Percentiles rank a stretch among this genome's conserved stretches.
These are phyloP conservation scores for Copidosoma floridanum DNA, from an alignment of 1,140 invertebrate species.

Conservation along the genomic window DNA sequence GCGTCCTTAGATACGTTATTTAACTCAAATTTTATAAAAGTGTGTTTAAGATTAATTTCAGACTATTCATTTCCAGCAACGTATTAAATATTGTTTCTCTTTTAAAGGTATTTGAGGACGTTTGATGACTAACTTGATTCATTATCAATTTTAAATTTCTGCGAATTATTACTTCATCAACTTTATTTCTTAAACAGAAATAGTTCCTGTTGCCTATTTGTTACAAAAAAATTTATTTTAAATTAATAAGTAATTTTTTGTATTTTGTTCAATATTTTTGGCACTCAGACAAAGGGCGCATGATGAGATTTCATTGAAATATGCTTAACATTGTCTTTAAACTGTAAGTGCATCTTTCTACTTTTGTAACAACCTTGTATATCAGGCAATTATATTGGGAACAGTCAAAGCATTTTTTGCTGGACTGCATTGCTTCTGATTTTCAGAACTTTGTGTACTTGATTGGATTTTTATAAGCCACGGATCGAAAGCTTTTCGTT, in stretches of 20 bases:
- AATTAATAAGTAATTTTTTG: background rate
- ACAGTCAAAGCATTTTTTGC: too few species aligned
- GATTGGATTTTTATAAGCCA: constrained; percentile 7
- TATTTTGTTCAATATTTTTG: constrained; percentile 4
- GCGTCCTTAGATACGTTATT: constrained; percentile 20
- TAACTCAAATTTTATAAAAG: constrained; percentile 19
- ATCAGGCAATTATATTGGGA: constrained; percentile 32
- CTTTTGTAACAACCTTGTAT: constrained; percentile 6
- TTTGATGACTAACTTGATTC: constrained; percentile 27
- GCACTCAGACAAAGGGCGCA: background rate
- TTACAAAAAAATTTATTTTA: constrained; percentile 25
- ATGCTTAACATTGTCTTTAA: constrained; percentile 10
- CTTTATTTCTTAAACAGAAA: constrained; percentile 46
- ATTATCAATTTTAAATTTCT: constrained; percentile 46
- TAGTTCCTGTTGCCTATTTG: constrained; percentile 51
- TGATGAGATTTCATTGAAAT: constrained; percentile 5
- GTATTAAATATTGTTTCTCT: constrained; percentile 20
- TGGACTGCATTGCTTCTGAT: background rate
- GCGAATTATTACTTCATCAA: constrained; percentile 45
- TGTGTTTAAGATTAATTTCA: constrained; percentile 26
- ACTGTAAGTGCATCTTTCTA: background rate
- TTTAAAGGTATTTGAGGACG: constrained; percentile 33
- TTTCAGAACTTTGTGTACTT: background rate
- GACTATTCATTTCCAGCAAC: constrained; percentile 29
- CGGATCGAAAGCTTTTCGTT: constrained; percentile 6